A percentile compares a stretch with the other conserved stretches of the same genome.
phyloP scores from a whole-genome alignment of 2,113 vertebrate genomes.

The Brachyhypopomus gauderio region DNA sequence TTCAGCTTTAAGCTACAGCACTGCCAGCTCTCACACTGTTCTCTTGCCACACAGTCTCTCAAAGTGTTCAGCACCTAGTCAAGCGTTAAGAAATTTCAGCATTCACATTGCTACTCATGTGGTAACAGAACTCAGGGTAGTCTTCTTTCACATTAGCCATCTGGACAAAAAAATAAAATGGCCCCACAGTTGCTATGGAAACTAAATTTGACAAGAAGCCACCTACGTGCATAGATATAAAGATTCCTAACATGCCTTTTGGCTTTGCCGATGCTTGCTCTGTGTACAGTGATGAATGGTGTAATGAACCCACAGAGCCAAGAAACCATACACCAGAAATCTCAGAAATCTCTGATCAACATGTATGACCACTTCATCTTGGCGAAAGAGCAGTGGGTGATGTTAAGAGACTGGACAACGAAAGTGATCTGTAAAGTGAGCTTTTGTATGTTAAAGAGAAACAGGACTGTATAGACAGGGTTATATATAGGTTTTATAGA shows the following conservation, averaged over 20 bases:
- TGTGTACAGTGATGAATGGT: neutral
- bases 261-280: neutral
- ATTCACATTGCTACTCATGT: conserved; percentile 20
- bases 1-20: neutral
- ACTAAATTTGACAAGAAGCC: conserved; percentile 45
- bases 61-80: neutral
- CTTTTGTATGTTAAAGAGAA: neutral
- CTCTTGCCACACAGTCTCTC: no score
- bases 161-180: conserved; percentile 19
- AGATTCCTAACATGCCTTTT: conserved; percentile 14
- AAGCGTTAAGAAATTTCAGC: neutral
- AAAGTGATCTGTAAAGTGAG: neutral
- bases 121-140: conserved; percentile 10
- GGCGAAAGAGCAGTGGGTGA: neutral
- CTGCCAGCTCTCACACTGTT: neutral
- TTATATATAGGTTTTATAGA: neutral
- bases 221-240: conserved; percentile 29
- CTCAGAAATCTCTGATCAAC: neutral
- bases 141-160: conserved; percentile 41
- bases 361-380: neutral
- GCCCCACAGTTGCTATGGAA: conserved; percentile 49
- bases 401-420: neutral
- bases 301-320: conserved; percentile 11
- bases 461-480: neutral
- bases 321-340: neutral